Evolutionary conservation across 2,113 vertebrate genomes (phyloP), one percentile per base, ranked within the genome.

Genomic region (Plecturocebus donacophilus): DNA sequence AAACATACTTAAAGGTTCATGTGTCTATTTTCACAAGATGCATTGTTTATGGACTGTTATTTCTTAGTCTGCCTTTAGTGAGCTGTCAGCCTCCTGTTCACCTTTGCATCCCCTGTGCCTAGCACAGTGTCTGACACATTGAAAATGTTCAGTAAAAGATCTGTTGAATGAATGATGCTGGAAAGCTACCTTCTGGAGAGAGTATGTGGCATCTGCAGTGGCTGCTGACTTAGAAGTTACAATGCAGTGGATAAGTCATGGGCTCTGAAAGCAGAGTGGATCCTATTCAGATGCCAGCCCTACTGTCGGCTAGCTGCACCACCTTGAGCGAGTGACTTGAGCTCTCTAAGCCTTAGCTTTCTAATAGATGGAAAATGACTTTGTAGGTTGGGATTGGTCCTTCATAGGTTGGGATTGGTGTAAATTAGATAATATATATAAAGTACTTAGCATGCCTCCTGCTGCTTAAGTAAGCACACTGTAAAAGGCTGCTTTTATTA

Each of bases 391-490:
- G 49, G 95, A 71, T 61, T 83, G 61, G 70, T 91, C n/a, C n/a
- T n/a, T n/a, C 70, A 35, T 13, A 79, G 70, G 16, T 19, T 76
- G 93, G 49, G 95, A 71, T 61, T 83, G 61, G 70, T 91, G 21
- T 83, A 89, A 94, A 93, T 95, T 92, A 90, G 91, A 84, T 52
- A 58, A 76, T 30, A 19, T 47, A 61, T 47, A 38, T 45, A 77
- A 88, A 93, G 42, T 77, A 87, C 30, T 56, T 90, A 93, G 75
- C 52, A 20, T 76, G 87, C 47, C 75, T 90, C 89, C 87, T 77
- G 86, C 87, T 95, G 91, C 87, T 91, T 66, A 92, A 91, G n/a
- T 58, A 82, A 85, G 27, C 84, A 56, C 1, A 8, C 45, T 47
- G 23, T 88, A 42, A 93, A 89, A 89, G 68, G 70, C 30, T 21